Evolutionary conservation across 2,888 invertebrate genomes (phyloP).

Genomic region (Troides aeacus): DNA sequence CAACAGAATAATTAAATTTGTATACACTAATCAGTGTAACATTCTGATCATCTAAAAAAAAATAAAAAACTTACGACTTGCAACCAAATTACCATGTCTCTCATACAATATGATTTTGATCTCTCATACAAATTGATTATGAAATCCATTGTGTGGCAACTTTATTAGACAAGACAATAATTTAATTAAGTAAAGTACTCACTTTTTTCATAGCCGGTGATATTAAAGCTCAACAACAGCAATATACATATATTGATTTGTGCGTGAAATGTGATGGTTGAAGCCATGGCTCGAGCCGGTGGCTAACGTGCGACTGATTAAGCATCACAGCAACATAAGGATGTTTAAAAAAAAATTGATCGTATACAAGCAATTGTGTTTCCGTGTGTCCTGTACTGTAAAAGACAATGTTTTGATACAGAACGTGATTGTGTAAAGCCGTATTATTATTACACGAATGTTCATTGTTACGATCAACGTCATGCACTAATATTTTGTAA

Average conservation of each 20-base stretch:
- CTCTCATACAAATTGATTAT: too few relatives aligned
- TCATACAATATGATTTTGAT: too few relatives aligned
- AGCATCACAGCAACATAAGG: constrained; percentile 25
- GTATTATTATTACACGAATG: constrained; percentile 34
- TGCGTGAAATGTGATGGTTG: constrained; percentile 13
- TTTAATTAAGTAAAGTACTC: constrained; percentile 32
- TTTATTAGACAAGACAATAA: too few relatives aligned
- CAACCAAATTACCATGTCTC: too few relatives aligned
- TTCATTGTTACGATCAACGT: constrained; percentile 36
- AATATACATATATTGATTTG: constrained; percentile 30
- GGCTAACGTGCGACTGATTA: constrained; percentile 20
- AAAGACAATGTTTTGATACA: constrained; percentile 25
- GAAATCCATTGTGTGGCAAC: too few relatives aligned
- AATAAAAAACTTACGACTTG: too few relatives aligned
- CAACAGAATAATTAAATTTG: too few relatives aligned
- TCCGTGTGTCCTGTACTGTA: constrained; percentile 29
- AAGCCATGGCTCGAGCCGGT: constrained; percentile 19
- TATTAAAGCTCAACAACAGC: constrained; percentile 36
- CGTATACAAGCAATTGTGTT: constrained; percentile 45
- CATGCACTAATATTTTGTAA: not conserved
- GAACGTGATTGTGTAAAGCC: constrained; percentile 9
- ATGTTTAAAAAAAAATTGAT: constrained; percentile 41
- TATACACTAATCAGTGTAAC: too few relatives aligned
- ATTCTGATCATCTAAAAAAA: too few relatives aligned
- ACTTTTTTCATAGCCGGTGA: constrained; percentile 61